Conservation (phyloP, 1,140 invertebrate genomes). For the Venustaconcha ellipsiformis region DNA sequence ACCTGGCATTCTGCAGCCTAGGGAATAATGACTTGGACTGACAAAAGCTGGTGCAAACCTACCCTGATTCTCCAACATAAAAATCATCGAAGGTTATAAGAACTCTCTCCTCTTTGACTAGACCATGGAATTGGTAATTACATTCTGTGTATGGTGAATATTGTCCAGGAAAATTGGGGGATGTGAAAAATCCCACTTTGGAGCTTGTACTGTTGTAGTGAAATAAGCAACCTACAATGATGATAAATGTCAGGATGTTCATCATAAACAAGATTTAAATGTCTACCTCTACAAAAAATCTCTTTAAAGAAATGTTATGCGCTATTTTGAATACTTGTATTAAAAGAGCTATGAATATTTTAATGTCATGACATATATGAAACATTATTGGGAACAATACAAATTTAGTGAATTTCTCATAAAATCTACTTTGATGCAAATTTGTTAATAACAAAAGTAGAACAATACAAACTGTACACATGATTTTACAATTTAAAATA, state of each 20-base stretch:
- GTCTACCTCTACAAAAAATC: no score
- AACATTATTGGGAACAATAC: no score
- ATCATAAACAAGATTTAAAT: neutral
- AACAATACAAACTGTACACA: no score
- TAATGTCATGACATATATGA: no score
- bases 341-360: no score
- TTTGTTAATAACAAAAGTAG: no score
- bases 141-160: constrained; percentile 94
- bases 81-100: constrained; percentile 90
- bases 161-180: constrained; percentile 92
- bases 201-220: constrained; percentile 78
- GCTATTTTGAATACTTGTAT: no score
- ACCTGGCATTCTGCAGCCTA: no score
- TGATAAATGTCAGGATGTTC: constrained; percentile 22
- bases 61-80: constrained; percentile 34
- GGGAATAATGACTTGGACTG: neutral
- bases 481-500: no score
- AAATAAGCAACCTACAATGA: constrained; percentile 70
- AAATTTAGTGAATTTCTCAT: no score
- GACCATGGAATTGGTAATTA: constrained; percentile 93
- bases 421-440: no score
- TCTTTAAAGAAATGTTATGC: no score
- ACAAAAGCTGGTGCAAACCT: constrained; percentile 12
- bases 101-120: constrained; percentile 80
- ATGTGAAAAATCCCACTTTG: constrained; percentile 84